Percentiles rank a stretch among this genome's conserved stretches.
Conservation (phyloP, 2,797 vertebrate genomes). For the Vespertilio murinus region DNA sequence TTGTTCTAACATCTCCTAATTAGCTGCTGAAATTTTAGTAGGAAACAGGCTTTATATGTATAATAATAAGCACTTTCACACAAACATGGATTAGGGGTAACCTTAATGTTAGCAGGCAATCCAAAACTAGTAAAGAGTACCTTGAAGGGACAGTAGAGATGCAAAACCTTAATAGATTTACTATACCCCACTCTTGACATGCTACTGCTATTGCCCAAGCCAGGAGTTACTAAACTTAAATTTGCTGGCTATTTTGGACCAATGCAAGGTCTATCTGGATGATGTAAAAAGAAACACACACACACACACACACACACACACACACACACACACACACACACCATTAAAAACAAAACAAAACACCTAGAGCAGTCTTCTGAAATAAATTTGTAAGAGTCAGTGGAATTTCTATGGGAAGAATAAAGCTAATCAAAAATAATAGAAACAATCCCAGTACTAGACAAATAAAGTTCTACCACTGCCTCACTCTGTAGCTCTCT, state of each 20-base stretch:
- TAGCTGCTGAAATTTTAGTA: conserved; percentile 14
- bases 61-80: conserved; percentile 6
- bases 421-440: neutral
- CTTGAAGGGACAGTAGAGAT: neutral
- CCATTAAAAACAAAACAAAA: too few species aligned
- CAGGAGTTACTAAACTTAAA: neutral
- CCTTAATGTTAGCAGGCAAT: neutral
- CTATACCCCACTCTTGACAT: neutral
- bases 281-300: neutral
- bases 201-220: neutral
- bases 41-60: neutral
- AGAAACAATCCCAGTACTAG: neutral
- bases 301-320: neutral
- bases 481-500: neutral
- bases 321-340: neutral
- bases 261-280: neutral
- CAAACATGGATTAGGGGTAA: neutral
- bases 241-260: neutral
- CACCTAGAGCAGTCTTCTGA: neutral
- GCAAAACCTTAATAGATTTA: neutral
- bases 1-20: conserved; percentile 6
- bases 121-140: neutral
- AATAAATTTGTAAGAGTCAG: neutral
- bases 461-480: neutral
- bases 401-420: neutral